Evolutionary conservation across 2,113 vertebrate species (phyloP).

Genomic region (Candoia aspera): DNA sequence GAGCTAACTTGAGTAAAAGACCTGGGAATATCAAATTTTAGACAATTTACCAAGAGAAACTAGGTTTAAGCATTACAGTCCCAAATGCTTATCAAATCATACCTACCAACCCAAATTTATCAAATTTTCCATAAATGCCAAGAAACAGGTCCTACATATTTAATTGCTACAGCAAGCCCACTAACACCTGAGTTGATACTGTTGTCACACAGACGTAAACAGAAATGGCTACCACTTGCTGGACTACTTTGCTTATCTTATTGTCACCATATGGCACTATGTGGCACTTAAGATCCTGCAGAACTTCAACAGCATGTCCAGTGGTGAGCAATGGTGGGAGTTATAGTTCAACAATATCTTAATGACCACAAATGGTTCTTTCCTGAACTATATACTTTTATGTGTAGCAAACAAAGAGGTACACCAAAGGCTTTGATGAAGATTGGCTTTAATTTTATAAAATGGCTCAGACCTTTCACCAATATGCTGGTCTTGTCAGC

Average conservation of each 20-base stretch:
- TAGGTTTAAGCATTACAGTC: neutral
- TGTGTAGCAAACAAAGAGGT: too few relatives aligned
- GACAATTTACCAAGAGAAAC: neutral
- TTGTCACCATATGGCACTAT: neutral
- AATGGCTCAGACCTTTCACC: neutral
- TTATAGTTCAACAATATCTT: too few relatives aligned
- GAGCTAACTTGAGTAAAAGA: neutral
- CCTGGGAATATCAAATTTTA: slow-evolving; percentile 13
- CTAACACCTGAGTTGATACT: too few relatives aligned
- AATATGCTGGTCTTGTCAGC: neutral
- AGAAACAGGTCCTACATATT: too few relatives aligned
- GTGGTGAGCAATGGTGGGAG: too few relatives aligned
- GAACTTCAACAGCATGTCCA: too few relatives aligned
- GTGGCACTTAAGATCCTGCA: too few relatives aligned
- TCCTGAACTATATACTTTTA: too few relatives aligned
- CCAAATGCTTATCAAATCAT: neutral
- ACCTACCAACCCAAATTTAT: too few relatives aligned
- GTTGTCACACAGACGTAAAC: neutral
- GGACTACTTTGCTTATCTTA: neutral
- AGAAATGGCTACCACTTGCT: neutral
- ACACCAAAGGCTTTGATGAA: neutral
- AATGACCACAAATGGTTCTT: too few relatives aligned
- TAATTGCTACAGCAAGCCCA: too few relatives aligned
- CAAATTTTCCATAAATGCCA: too few relatives aligned
- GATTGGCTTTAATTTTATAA: neutral